Evolutionary conservation across 2,797 vertebrate genomes (phyloP).

Genomic region (Gambusia yucatana): DNA sequence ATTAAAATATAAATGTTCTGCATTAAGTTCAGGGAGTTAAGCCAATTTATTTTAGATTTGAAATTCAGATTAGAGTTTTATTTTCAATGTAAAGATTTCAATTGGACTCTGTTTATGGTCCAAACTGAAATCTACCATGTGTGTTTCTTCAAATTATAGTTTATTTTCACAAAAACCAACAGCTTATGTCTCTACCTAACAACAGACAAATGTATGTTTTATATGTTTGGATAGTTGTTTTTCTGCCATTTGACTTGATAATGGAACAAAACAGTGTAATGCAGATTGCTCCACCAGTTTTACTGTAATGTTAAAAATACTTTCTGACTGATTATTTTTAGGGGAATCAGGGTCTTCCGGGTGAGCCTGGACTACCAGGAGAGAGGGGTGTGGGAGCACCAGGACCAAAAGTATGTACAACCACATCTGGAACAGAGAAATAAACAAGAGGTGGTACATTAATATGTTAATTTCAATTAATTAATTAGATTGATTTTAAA

Average conservation of each 20-base stretch:
- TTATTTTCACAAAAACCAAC: background rate
- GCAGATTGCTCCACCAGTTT: background rate
- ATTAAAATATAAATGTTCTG: background rate
- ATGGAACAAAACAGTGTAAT: background rate
- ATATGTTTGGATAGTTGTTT: background rate
- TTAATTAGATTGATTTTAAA: too few relatives aligned
- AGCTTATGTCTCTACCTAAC: background rate
- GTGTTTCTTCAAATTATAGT: background rate
- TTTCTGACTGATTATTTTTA: constrained; percentile 41
- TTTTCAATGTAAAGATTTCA: background rate
- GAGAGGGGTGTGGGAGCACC: constrained; percentile 76
- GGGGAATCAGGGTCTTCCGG: constrained; percentile 84
- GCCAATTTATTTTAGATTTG: background rate
- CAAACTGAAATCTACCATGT: background rate
- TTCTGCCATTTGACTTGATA: background rate
- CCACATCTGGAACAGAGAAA: too few relatives aligned
- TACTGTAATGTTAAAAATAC: background rate
- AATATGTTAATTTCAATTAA: too few relatives aligned
- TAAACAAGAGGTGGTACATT: too few relatives aligned
- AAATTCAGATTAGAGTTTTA: background rate
- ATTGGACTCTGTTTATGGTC: background rate
- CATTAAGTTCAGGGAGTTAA: background rate
- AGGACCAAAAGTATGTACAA: constrained; percentile 80
- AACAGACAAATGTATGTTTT: background rate
- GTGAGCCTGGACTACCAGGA: constrained; percentile 81